These are phyloP conservation scores for Mimumesa dahlbomi DNA, from an alignment of 2,888 invertebrate species.

Conservation along the genomic window DNA sequence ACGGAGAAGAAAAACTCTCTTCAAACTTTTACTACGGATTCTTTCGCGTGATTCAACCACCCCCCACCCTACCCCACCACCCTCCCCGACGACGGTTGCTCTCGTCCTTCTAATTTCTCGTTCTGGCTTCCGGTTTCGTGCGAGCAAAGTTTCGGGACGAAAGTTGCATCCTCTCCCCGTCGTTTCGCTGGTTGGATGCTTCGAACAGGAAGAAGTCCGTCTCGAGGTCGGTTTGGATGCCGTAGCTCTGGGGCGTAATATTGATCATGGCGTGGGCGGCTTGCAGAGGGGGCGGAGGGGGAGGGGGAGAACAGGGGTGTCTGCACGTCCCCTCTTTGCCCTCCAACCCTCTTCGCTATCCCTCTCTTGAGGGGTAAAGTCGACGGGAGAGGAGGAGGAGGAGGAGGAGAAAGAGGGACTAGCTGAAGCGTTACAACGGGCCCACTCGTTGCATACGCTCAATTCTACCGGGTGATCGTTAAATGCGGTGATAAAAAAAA, in stretches of 20 bases:
- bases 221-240: conserved; percentile 77
- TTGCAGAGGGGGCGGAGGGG: conserved; percentile 32
- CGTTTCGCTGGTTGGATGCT: conserved; percentile 57
- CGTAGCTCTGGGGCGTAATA: conserved; percentile 78
- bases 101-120: conserved; percentile 51
- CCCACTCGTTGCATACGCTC: conserved; percentile 67
- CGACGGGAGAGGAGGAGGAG: conserved; percentile 43
- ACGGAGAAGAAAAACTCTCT: conserved; percentile 27
- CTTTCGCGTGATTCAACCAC: conserved; percentile 16
- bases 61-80: background rate
- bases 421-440: conserved; percentile 74
- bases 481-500: conserved; percentile 3
- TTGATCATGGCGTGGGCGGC: conserved; percentile 77
- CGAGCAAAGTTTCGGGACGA: conserved; percentile 41
- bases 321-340: conserved; percentile 73
- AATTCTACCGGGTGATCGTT: conserved; percentile 57
- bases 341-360: conserved; percentile 54
- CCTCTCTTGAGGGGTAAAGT: conserved; percentile 48
- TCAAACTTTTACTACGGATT: conserved; percentile 22
- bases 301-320: conserved; percentile 67
- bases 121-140: conserved; percentile 53
- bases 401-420: conserved; percentile 52
- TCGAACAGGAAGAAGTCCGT: conserved; percentile 75
- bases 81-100: background rate
- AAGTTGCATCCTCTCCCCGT: conserved; percentile 44